Percentiles rank a stretch among this genome's conserved stretches.
Conservation (phyloP, 2,797 vertebrate species). For the Enteromius radiatus region DNA sequence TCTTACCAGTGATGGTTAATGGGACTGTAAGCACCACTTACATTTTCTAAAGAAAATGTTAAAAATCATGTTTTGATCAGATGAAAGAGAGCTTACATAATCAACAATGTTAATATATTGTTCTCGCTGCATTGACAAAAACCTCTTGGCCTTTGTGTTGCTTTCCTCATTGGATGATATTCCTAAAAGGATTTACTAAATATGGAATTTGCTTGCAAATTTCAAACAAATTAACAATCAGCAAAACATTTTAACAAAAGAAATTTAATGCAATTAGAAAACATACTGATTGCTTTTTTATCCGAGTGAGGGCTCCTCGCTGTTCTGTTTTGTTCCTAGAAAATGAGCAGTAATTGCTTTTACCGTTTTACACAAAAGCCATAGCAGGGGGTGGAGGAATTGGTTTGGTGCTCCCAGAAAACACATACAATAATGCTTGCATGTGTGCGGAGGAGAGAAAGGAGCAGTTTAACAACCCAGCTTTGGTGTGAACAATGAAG, state of each 20-base stretch:
- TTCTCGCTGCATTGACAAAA: background rate
- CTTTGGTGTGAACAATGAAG: constrained; percentile 9
- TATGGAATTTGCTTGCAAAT: constrained; percentile 10
- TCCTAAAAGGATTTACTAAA: constrained; percentile 4
- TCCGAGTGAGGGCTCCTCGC: background rate
- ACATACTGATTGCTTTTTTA: constrained; percentile 34
- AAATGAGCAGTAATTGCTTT: constrained; percentile 47
- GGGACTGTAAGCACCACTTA: background rate
- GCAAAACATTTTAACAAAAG: constrained; percentile 40
- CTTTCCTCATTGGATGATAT: background rate
- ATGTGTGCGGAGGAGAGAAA: constrained; percentile 10
- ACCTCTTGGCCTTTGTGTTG: background rate
- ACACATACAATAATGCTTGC: constrained; percentile 25
- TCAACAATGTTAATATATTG: background rate
- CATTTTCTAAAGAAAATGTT: background rate
- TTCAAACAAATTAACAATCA: constrained; percentile 25
- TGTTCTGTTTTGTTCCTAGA: constrained; percentile 44
- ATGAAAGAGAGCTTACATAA: background rate
- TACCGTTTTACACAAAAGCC: constrained; percentile 30
- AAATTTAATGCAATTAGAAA: constrained; percentile 36
- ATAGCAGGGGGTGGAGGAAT: background rate
- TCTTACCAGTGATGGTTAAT: background rate
- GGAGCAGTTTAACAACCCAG: background rate
- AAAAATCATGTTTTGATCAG: background rate
- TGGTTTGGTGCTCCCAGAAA: constrained; percentile 7